Evolutionary conservation across 1,140 invertebrate species (phyloP), one percentile per base, ranked within the genome.

Genomic region (Amphibalanus amphitrite): DNA sequence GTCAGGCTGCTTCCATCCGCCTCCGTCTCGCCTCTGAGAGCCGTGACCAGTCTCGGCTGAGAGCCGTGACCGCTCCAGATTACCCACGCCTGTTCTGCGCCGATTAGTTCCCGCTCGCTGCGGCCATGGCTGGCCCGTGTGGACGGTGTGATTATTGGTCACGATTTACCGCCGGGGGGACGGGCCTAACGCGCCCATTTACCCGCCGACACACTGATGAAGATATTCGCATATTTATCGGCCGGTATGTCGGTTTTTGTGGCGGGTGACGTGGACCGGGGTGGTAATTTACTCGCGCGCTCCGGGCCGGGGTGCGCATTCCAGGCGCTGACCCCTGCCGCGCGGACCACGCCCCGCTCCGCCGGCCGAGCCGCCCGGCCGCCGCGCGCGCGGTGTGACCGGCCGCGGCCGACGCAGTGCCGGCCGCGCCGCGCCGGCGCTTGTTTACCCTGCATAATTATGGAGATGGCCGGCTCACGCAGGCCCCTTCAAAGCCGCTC

Each of bases 391-490:
- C 33, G 33, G 33, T 38, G 33, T 38, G 33, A 38, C 33, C 15
- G 33, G 33, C 33, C 15, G 33, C 33, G 47, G 47, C 47, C 47
- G 10, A 20, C 47, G 10, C 10, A 13, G 47, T 6, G 47, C 47
- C 6, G 38, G 6, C 47, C 47, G 47, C 47, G 6, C 10, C 47
- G 47, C 47, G 6, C 17, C 13, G 1, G 10, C 47, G 47, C 47
- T 59, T 59, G 47, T 59, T 59, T 59, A 59, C 23, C 47, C 47
- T 59, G 47, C 47, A 59, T 59, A 59, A 59, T 59, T 59, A 59
- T 59, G 47, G 47, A 59, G 47, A 59, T 59, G 47, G 47, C 10
- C 10, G 3, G 47, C 23, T 59, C 47, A 59, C 47, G 47, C 47
- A 59, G 47, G 20, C 47, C 47, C 10, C 47, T 59, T 59, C 47